Base-by-base conservation (phyloP, 2,888 invertebrate species). In the Perdita meconis region DNA sequence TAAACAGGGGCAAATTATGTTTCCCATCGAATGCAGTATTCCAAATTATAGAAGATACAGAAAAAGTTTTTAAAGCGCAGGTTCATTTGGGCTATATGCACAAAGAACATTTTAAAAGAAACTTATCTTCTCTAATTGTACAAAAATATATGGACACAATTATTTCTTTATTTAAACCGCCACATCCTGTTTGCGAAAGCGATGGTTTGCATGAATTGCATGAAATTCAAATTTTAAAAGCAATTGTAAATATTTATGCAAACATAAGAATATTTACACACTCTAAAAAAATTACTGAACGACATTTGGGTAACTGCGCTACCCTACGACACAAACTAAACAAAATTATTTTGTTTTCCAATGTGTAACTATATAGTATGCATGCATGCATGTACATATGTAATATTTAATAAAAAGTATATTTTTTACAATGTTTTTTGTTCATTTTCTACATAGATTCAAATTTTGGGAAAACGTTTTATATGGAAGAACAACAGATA, bases 151-250 rank as follows among this genome's bases (percentile, higher is more conserved):
- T n/a, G 16, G 16, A 47, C 19, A 19, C 19, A 13, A 47, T 47
- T 13, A 13, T 47, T 19, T 10, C 10, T 16, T 47, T 47, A 47
- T 47, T 47, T 47, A 16, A 16, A 47, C 22, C 47, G 10, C 22
- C 1, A 19, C 47, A 47, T 10, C 47, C 47, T n/a, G 47, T 47
- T 19, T 10, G n/a, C 10, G 47, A 47, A 16, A 47, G 8, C 10
- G 16, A 47, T 19, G 47, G 19, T 47, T 47, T 47, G 2, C 10
- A 47, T 13, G 47, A 47, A 19, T 10, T 47, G 19, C 47, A 47
- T 19, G 22, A 47, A 16, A n/a, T 47, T 10, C 47, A 47, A 19
- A 47, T 47, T 47, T 47, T 47, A 47, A 47, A 47, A 47, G n/a
- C 19, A 47, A 47, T 47, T 19, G 19, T 10, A 47, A 16, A 47